A percentile compares a stretch with the other conserved stretches of the same genome.
phyloP scores from a whole-genome alignment of 2,888 invertebrate species.

The Zygogramma bicolorata region DNA sequence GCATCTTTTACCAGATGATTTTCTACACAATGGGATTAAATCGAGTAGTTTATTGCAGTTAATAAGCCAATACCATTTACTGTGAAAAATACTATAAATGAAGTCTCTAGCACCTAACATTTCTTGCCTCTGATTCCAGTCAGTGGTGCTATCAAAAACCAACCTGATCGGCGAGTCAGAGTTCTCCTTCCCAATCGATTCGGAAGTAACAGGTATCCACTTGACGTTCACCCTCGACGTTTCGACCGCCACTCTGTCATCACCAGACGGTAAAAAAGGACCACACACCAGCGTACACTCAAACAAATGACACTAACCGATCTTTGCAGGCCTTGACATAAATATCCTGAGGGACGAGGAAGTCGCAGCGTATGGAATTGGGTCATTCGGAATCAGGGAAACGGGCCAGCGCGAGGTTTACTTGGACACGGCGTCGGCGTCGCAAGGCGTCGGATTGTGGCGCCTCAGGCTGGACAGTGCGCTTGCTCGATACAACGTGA shows the following conservation, averaged over 20 bases:
- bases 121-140: slow-evolving; percentile 42
- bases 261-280: slow-evolving; percentile 54
- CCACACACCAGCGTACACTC: not conserved
- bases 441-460: slow-evolving; percentile 57
- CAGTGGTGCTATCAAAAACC: slow-evolving; percentile 44
- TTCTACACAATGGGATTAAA: too few relatives aligned
- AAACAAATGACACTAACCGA: slow-evolving; percentile 9
- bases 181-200: slow-evolving; percentile 66
- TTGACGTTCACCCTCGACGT: slow-evolving; percentile 51
- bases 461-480: slow-evolving; percentile 52
- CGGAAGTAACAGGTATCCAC: slow-evolving; percentile 55
- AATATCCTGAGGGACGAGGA: slow-evolving; percentile 68
- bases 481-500: slow-evolving; percentile 54
- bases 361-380: slow-evolving; percentile 66
- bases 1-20: too few relatives aligned
- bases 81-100: too few relatives aligned
- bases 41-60: too few relatives aligned
- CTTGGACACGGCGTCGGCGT: slow-evolving; percentile 50
- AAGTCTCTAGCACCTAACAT: too few relatives aligned
- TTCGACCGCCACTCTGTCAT: slow-evolving; percentile 44
- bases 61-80: too few relatives aligned
- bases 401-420: slow-evolving; percentile 56
- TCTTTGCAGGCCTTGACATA: slow-evolving; percentile 67
- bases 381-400: slow-evolving; percentile 52
- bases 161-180: slow-evolving; percentile 49